phyloP scores from a whole-genome alignment of 2,888 invertebrate species.

The Lasioglossum zephyrum region DNA sequence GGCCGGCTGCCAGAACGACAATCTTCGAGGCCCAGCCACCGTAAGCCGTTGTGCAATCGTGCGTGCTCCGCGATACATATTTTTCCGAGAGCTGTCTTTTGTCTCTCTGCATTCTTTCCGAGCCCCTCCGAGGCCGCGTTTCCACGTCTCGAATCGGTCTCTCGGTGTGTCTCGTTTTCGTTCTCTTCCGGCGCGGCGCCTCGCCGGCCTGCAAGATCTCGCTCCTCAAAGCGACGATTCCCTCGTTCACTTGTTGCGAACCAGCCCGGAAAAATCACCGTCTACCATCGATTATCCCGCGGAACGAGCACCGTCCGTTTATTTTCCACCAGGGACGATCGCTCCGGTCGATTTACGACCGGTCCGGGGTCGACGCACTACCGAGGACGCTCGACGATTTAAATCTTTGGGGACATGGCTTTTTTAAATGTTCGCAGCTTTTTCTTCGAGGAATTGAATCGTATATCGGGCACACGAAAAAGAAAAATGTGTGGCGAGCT shows the following conservation, averaged over 20 bases:
- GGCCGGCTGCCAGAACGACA: constrained; percentile 63
- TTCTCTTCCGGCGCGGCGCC: not conserved
- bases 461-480: not conserved
- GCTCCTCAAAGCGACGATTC: not conserved
- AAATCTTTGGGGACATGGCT: not conserved
- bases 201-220: not conserved
- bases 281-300: constrained; percentile 14
- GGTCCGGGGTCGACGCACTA: constrained; percentile 27
- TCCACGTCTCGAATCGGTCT: not conserved
- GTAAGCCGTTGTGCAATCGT: constrained; percentile 74
- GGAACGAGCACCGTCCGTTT: constrained; percentile 12
- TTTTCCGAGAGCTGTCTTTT: constrained; percentile 40
- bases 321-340: constrained; percentile 15
- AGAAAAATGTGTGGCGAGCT: not conserved
- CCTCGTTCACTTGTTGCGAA: constrained; percentile 10
- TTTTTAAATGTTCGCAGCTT: not conserved
- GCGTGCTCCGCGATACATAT: constrained; percentile 63
- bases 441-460: not conserved
- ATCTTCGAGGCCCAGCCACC: constrained; percentile 65
- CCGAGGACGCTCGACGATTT: not conserved
- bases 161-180: not conserved
- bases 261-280: not conserved
- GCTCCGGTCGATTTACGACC: constrained; percentile 25
- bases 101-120: constrained; percentile 6
- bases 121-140: not conserved